These are phyloP conservation scores for Acridotheres tristis DNA, from an alignment of 2,797 vertebrate genomes.

Conservation along the genomic window DNA sequence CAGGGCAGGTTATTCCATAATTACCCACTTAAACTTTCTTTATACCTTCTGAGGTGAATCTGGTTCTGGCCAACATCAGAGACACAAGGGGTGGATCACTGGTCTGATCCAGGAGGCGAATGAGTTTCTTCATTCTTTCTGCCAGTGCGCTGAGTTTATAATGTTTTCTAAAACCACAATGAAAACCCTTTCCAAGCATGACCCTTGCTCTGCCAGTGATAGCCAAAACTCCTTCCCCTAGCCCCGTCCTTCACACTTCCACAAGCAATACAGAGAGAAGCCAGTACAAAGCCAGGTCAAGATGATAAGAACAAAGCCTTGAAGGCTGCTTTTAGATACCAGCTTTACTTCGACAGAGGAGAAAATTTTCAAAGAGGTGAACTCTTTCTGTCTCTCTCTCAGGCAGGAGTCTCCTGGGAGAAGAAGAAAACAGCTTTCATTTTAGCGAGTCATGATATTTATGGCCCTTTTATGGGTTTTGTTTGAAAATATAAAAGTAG, in stretches of 20 bases:
- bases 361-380: constrained; percentile 74
- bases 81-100: constrained; percentile 11
- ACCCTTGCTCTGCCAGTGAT: constrained; percentile 55
- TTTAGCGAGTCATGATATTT: constrained; percentile 73
- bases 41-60: constrained; percentile 27
- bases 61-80: constrained; percentile 55
- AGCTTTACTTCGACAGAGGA: constrained; percentile 69
- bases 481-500: constrained; percentile 74
- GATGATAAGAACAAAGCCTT: constrained; percentile 64
- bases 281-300: constrained; percentile 47
- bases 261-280: constrained; percentile 47
- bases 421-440: constrained; percentile 74
- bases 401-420: constrained; percentile 66
- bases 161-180: constrained; percentile 31
- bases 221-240: constrained; percentile 62
- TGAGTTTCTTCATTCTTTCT: constrained; percentile 41
- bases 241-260: constrained; percentile 60
- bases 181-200: constrained; percentile 29
- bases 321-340: constrained; percentile 63
- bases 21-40: constrained; percentile 52
- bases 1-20: constrained; percentile 41
- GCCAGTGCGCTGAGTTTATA: background rate
- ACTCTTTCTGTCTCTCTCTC: constrained; percentile 59
- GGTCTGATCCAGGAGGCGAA: constrained; percentile 15
- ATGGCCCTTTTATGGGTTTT: constrained; percentile 70